These are phyloP conservation scores for Plemyria rubiginata DNA, from an alignment of 2,888 invertebrate genomes.

Conservation along the genomic window DNA sequence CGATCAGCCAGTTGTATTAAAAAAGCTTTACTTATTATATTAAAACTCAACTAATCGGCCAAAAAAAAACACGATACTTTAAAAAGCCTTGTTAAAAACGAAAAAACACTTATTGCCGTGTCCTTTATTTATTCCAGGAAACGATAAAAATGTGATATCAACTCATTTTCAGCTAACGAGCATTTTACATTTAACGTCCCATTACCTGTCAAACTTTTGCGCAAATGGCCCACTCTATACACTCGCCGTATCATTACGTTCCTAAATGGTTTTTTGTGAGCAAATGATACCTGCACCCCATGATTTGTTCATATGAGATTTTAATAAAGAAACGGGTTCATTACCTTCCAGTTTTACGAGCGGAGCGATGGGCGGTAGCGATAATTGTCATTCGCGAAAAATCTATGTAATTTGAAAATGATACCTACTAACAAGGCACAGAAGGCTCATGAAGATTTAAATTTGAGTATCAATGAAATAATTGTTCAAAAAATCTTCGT, in stretches of 20 bases:
- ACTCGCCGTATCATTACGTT: conserved; percentile 50
- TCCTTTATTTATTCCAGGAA: conserved; percentile 21
- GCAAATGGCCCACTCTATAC: conserved; percentile 44
- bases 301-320: conserved; percentile 51
- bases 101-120: neutral
- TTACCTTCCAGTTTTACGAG: conserved; percentile 25
- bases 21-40: too few relatives aligned
- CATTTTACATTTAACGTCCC: conserved; percentile 21
- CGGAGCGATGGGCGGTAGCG: conserved; percentile 16
- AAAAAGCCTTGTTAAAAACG: neutral
- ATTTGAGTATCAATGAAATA: too few relatives aligned
- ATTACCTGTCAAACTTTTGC: conserved; percentile 41
- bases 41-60: too few relatives aligned
- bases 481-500: too few relatives aligned
- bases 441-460: too few relatives aligned
- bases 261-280: conserved; percentile 62
- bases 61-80: neutral
- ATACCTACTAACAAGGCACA: too few relatives aligned
- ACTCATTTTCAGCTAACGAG: conserved; percentile 31
- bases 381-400: neutral
- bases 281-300: conserved; percentile 60
- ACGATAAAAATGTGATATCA: conserved; percentile 25
- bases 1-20: too few relatives aligned
- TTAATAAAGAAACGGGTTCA: conserved; percentile 61
- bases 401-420: too few relatives aligned